Base-by-base conservation (phyloP, 2,888 invertebrate species). In the Myopa tessellatipennis region DNA sequence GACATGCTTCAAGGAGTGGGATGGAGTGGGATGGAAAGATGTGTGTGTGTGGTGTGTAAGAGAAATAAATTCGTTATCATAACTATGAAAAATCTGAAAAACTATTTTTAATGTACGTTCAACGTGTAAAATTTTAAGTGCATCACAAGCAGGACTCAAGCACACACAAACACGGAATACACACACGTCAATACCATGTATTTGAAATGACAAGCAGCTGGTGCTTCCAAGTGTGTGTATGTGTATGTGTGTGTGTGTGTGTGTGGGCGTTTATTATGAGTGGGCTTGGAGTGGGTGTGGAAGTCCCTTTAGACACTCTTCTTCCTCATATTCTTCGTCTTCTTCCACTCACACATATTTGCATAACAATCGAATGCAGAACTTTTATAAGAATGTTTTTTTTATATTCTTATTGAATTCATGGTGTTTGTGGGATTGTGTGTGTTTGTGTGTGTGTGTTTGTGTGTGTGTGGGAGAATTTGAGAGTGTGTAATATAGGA, bases 331-430 rank as follows among this genome's bases (percentile, higher is more conserved):
- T 26, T 26, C 26, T 26, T 26, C 26, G 26, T 26, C 26, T 26
- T 26, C 58, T 38, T 4, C 16, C 16, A n/a, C 60, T 72, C 10
- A 16, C 38, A 70, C 58, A 40, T 60, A 73, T 73, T 73, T 73
- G 63, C 63, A 61, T 73, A 63, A 73, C 40, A 73, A 63, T 73
- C 73, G 61, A 73, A 72, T 72, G 60, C 72, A 72, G 73, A 73
- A 50, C 14, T 63, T 73, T 73, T 73, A 6, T 50, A 36, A 34
- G 34, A 38, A 10, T 58, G n/a, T 58, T 26, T 26, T 26, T 26
- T 26, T 26, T 26, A 26, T 26, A 7, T 55, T 58, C 18, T 36
- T 71, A 55, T 58, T 36, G n/a, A n/a, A 8, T 58, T 71, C 71
- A 14, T 1, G n/a, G 40, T 14, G 67, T 12, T 8, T 34, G 45